Evolutionary conservation across 2,113 vertebrate genomes (phyloP), one percentile per base, ranked within the genome.

Genomic region (Sinosuthora webbiana): DNA sequence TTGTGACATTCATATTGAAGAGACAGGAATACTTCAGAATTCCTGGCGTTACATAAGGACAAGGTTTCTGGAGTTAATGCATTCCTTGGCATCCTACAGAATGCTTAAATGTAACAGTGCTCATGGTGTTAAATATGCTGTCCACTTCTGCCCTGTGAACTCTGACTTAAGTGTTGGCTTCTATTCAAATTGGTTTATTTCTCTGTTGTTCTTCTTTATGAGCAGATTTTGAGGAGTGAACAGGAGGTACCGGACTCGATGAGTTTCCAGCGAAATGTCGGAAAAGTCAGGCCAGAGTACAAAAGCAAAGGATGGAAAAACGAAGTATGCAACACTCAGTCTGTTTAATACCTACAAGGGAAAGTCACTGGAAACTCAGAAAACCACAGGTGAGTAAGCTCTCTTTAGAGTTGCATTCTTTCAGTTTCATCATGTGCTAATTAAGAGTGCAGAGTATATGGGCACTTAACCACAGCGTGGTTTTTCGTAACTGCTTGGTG

Each of bases 241-340:
- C 93, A 97, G 98, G 97, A 97, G 98, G 98, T 98, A 99, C 98
- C 98, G 98, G 99, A 99, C 99, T 99, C 98, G 97, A 99, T 99
- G 99, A 99, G 98, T 99, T 99, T 99, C 99, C 98, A 99, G 98
- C 98, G 99, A 99, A 98, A 99, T 99, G 99, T 99, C 99, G 95
- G 99, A 99, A 98, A 99, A 99, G 99, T 99, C 99, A 99, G 99
- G 99, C 98, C 99, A 99, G 99, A 99, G 98, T 98, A 99, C 99
- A 98, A 99, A 99, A 99, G 99, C 99, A 99, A 99, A 99, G 99
- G 99, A 99, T 99, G 99, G 99, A 98, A 99, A 99, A 98, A 99
- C 99, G 89, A 99, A 99, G 98, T 99, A 99, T 98, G 99, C 99
- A 79, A 99, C 99, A 90, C 99, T 99, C 99, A 99, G 99, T 99